Percentiles rank a stretch among this genome's conserved stretches.
Evolutionary conservation across 2,888 invertebrate species (phyloP).

Genomic region (Agrilus biguttatus): DNA sequence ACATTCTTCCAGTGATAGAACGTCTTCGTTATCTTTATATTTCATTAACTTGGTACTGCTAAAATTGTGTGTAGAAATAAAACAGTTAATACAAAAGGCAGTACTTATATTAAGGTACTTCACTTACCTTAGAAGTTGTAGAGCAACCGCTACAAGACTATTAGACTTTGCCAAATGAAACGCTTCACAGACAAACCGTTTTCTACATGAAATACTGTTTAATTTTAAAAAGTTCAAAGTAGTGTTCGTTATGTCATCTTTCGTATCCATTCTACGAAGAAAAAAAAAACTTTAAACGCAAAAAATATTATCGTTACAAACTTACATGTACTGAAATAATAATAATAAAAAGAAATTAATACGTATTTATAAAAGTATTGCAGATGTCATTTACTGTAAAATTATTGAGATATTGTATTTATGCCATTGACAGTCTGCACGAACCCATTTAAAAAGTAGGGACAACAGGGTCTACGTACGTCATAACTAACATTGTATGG

Average conservation of each 20-base stretch:
- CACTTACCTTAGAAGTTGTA: constrained; percentile 15
- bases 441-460: too few relatives aligned
- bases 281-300: background rate
- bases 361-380: too few relatives aligned
- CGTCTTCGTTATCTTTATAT: constrained; percentile 5
- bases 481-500: too few relatives aligned
- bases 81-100: background rate
- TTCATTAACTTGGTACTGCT: constrained; percentile 8
- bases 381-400: too few relatives aligned
- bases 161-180: constrained; percentile 31
- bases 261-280: constrained; percentile 1
- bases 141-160: constrained; percentile 16
- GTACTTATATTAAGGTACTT: background rate
- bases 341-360: background rate
- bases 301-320: too few relatives aligned
- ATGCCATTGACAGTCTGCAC: too few relatives aligned
- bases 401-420: too few relatives aligned
- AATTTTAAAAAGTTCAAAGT: constrained; percentile 24
- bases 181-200: constrained; percentile 37
- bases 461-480: too few relatives aligned
- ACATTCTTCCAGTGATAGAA: constrained; percentile 5
- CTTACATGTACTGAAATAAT: too few relatives aligned
- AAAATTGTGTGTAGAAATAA: constrained; percentile 1
- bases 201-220: constrained; percentile 28
- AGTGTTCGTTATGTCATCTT: constrained; percentile 22